Evolutionary conservation across 2,113 vertebrate genomes (phyloP).

Genomic region (Caretta caretta): DNA sequence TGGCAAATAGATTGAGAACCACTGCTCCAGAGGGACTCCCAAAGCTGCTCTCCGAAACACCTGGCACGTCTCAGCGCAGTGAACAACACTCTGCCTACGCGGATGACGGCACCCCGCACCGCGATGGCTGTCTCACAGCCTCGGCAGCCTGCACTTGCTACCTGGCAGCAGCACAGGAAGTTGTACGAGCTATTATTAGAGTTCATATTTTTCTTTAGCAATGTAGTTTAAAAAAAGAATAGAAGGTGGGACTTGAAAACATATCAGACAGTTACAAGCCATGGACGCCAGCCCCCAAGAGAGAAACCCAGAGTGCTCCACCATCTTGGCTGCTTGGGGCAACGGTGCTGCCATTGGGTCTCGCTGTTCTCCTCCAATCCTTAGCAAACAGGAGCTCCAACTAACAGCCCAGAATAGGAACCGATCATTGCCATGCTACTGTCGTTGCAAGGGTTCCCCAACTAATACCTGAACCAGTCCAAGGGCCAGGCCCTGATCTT

Average conservation of each 20-base stretch:
- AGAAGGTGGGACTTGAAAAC: not conserved
- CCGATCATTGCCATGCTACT: not conserved
- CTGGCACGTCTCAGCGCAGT: not conserved
- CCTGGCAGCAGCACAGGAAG: constrained; percentile 66
- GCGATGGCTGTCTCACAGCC: constrained; percentile 34
- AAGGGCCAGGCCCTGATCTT: not conserved
- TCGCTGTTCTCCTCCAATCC: not conserved
- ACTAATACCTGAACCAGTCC: not conserved
- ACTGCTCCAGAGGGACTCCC: not conserved
- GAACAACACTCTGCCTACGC: not conserved
- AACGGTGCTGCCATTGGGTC: not conserved
- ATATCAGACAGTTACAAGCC: not conserved
- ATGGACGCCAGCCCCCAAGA: not conserved
- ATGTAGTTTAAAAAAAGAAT: not conserved
- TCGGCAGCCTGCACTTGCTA: constrained; percentile 48
- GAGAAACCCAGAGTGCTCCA: not conserved
- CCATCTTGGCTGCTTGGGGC: not conserved
- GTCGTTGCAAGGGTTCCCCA: not conserved
- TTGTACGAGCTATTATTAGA: constrained; percentile 66
- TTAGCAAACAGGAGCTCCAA: not conserved
- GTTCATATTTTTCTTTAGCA: fast-evolving
- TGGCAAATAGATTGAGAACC: too few species aligned
- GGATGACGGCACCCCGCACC: fast-evolving
- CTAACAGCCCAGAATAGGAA: not conserved
- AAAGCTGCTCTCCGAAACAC: not conserved